Evolutionary conservation across 23 tunicate genomes (phyloP), one percentile per base, ranked within the genome.

Genomic region (Corella eumyota): DNA sequence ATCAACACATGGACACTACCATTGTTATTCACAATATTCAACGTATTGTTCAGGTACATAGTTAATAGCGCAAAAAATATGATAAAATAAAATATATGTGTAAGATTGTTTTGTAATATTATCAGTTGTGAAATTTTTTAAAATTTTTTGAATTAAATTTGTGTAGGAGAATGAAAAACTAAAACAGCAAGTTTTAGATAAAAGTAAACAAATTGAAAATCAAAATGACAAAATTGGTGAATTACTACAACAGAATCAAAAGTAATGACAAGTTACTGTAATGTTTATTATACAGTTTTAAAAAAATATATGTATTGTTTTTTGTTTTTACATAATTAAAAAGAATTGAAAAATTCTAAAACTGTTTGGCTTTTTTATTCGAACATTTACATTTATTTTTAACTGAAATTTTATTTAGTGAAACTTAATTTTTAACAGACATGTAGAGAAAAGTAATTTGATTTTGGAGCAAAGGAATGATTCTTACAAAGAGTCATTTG

Each of bases 211-310:
- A 34, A 70, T 85, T 32, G 84, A 85, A 66, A 31, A 56, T 1
- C 95, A 85, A 36, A 76, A 69, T 56, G 79, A 77, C 30, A 76
- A 77, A 44, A 85, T 85, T 19, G 66, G 79, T 21, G 85, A 71
- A 25, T 35, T 85, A 7, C 58, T 85, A 3, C 95, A 85, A 44
- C 79, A 85, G 61, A 77, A 77, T 71, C 95, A 85, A 40, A 77
- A 85, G 92, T 73, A 60, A 60, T n/a, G n/a, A n/a, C n/a, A n/a
- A 40, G n/a, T n/a, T n/a, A n/a, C n/a, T n/a, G n/a, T n/a, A n/a
- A n/a, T n/a, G n/a, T n/a, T n/a, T n/a, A n/a, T n/a, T n/a, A n/a
- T n/a, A n/a, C n/a, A n/a, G n/a, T n/a, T n/a, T n/a, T n/a, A n/a
- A n/a, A n/a, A n/a, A n/a, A n/a, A n/a, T n/a, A n/a, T n/a, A n/a